Evolutionary conservation across 1,140 invertebrate genomes (phyloP), one percentile per base, ranked within the genome.

Genomic region (Psilanteris sp.): DNA sequence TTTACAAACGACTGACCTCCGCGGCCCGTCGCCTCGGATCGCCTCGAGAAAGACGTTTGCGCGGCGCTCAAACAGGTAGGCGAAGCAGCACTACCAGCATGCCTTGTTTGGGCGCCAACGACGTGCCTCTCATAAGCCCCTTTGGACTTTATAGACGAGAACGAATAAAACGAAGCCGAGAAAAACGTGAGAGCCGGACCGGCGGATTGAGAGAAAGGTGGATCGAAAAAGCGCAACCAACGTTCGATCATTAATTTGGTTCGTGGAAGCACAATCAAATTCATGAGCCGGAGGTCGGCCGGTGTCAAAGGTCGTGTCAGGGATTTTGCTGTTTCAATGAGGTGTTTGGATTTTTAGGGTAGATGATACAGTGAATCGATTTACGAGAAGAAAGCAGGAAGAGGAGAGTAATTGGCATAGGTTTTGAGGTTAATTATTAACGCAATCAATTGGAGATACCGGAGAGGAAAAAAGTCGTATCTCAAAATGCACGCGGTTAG

Each of bases 1-100:
- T 67, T 77, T 72, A 67, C 68, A 72, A 72, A 73, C 68, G 57
- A 68, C 67, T 72, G 74, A 67, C 74, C 74, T 72, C 74, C 50
- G 64, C 34, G 52, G 54, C 50, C 43, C 61, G 54, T 64, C 57
- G 50, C 31, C 48, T 64, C 13, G 13, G 22, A 44, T 50, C 16
- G 61, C 24, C 37, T 43, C 31, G 55, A 68, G 48, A 68, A 11
- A 75, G 55, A 75, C 46, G 59, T 64, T 66, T 5, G n/a, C 44
- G 44, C 50, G 46, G 41, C 54, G 54, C 15, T 43, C 34, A 44
- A 66, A 67, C 66, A 67, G 59, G 74, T 67, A 77, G 44, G 36
- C 61, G 59, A 66, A 72, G 54, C 67, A 55, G 55, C 16, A 59
- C 59, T 41, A 50, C 57, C 57, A 54, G 59, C 62, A 75, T 75